Base-by-base conservation (phyloP, 2,797 vertebrate genomes). In the Poecilia gillii region DNA sequence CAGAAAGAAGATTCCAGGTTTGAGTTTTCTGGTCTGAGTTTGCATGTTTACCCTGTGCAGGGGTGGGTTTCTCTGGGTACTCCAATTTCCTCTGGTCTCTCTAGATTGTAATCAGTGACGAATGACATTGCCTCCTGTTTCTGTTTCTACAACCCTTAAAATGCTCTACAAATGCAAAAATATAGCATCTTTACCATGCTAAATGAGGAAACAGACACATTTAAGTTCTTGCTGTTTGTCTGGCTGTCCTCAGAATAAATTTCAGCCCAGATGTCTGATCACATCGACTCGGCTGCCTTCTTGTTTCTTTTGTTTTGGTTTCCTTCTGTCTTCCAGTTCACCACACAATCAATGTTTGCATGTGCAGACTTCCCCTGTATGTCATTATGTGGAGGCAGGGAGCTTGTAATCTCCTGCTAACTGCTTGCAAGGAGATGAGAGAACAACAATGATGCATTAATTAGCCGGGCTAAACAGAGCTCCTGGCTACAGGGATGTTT, bases 391-490 rank as follows among this genome's bases (percentile, higher is more conserved):
- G 81, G 84, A 87, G 83, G 79, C 89, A 85, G 90, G 90, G 91
- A 90, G 88, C 88, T 90, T 90, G 90, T 94, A 93, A 94, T 94
- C 93, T 92, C 89, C 82, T 25, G 76, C 86, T 92, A 94, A 93
- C 88, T 84, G 85, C 92, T 89, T 85, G 85, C 87, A 74, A 85
- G 72, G 81, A 92, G 89, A 87, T 84, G 82, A 90, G 89, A 89
- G 90, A 93, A 91, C 92, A 90, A 90, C 90, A 92, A 85, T 90
- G 90, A 84, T 89, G 85, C 90, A 89, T 91, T 93, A 90, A 95
- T 95, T 93, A 94, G 87, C 81, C 5, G 57, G 68, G 82, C 86
- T 93, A 87, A 92, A 93, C 86, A 80, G 77, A 81, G 51, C 81
- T 92, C 84, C 83, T 86, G 66, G 89, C 87, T 87, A 76, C 78